phyloP scores from a whole-genome alignment of 1,140 invertebrate genomes.

The Drepana arcuata region DNA sequence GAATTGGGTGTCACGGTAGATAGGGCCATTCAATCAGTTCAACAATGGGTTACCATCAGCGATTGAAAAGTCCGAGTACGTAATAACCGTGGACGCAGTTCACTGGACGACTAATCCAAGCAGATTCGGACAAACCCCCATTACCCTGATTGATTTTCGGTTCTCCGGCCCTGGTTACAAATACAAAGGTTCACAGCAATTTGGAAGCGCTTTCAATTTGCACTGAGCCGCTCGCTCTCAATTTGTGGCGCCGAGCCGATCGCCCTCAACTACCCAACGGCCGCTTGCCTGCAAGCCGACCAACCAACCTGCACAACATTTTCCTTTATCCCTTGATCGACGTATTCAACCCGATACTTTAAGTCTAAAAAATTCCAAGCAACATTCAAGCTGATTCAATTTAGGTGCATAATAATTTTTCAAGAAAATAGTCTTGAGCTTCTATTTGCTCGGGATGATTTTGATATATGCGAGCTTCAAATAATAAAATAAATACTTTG shows the following conservation, averaged over 20 bases:
- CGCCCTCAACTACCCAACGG: neutral
- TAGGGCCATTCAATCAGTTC: slow-evolving; percentile 18
- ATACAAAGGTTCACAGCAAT: slow-evolving; percentile 52
- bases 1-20: too few relatives aligned
- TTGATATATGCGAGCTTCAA: too few relatives aligned
- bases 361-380: too few relatives aligned
- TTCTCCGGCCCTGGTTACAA: slow-evolving; percentile 44
- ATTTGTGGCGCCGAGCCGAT: slow-evolving; percentile 28
- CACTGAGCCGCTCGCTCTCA: slow-evolving; percentile 35
- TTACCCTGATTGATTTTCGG: slow-evolving; percentile 63
- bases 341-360: too few relatives aligned
- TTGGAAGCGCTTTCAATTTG: slow-evolving; percentile 56
- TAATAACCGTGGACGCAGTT: slow-evolving; percentile 21
- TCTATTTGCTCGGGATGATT: too few relatives aligned
- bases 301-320: too few relatives aligned
- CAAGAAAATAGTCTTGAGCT: too few relatives aligned
- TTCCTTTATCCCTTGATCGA: neutral
- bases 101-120: slow-evolving; percentile 43
- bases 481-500: too few relatives aligned
- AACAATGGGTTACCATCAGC: slow-evolving; percentile 26
- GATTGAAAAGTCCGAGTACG: slow-evolving; percentile 26
- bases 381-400: too few relatives aligned
- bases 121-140: slow-evolving; percentile 54
- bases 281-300: neutral
- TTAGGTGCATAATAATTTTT: too few relatives aligned